Evolutionary conservation across 2,888 invertebrate species (phyloP), one percentile per base, ranked within the genome.

Genomic region (Tiphia femorata): DNA sequence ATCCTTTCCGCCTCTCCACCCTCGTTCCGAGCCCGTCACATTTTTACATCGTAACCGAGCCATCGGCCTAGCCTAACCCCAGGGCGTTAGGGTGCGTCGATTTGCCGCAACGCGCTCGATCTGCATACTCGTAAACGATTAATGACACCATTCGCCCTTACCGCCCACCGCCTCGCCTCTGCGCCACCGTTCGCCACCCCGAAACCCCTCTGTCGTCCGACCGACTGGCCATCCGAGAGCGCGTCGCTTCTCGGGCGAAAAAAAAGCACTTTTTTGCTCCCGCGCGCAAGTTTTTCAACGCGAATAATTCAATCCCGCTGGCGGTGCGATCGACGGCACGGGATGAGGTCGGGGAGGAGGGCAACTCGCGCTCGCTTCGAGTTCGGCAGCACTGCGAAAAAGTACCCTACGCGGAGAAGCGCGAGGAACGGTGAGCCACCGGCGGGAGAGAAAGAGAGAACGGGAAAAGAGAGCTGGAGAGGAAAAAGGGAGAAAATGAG

Each of bases 221-320:
- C n/a, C n/a, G 12, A 4, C 33, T n/a, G 2, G 3, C 33, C 33
- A 6, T 29, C 29, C 29, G 10, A 29, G 29, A 33, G 12, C 7
- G 3, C 33, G 33, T 14, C 33, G 3, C 12, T 33, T 14, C 14
- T 33, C 33, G 7, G n/a, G n/a, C n/a, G n/a, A n/a, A n/a, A n/a
- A n/a, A n/a, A n/a, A n/a, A n/a, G n/a, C n/a, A n/a, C n/a, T n/a
- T n/a, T n/a, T n/a, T n/a, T n/a, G n/a, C n/a, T n/a, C n/a, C n/a
- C n/a, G n/a, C 33, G 48, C 35, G 20, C 48, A 68, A 70, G 56
- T 71, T 71, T 61, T 30, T 55, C 58, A 53, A 58, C 37, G 52
- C 67, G 65, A 68, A 72, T 72, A 67, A 73, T 73, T 72, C 68
- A 73, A 72, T 70, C 65, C 64, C 42, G 20, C 52, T 38, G 58